Base-by-base conservation (phyloP, 2,888 invertebrate species). In the Pterobdella sp. region DNA sequence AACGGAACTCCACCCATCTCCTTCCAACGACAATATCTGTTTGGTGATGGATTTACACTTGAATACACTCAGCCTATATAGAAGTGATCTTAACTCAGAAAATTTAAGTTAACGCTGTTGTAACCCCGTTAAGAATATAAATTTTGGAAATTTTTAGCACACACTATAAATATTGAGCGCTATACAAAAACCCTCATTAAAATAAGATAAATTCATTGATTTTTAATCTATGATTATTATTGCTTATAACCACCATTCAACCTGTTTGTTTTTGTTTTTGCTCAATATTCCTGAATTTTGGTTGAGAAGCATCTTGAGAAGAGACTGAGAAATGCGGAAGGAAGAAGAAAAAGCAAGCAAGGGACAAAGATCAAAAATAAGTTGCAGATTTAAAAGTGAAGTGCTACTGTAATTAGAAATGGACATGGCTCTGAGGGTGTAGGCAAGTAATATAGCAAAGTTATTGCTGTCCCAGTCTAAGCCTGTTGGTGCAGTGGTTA, bases 1-100 rank as follows among this genome's bases (percentile, higher is more conserved):
- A n/a, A n/a, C n/a, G n/a, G n/a, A n/a, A 56, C 60, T 56, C 60
- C 60, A 56, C n/a, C 26, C 60, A 56, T 56, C n/a, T 18, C 60
- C 60, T 3, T 14, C 60, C 26, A 56, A 26, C 10, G 60, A 56
- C 10, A 56, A 26, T 4, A 56, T 56, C 60, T 56, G 60, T 4
- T 18, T 56, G 60, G 26, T 56, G 60, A 56, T 56, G n/a, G 26
- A 4, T 22, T 14, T 26, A 56, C 7, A n/a, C n/a, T n/a, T n/a
- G n/a, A n/a, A n/a, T n/a, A n/a, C n/a, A n/a, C n/a, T n/a, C n/a
- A n/a, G n/a, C n/a, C n/a, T n/a, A n/a, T n/a, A n/a, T n/a, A n/a
- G n/a, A n/a, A n/a, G n/a, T n/a, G n/a, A n/a, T n/a, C n/a, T n/a
- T n/a, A n/a, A n/a, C n/a, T n/a, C n/a, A n/a, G n/a, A n/a, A n/a